A percentile compares a stretch with the other conserved stretches of the same genome.
Evolutionary conservation across 2,888 invertebrate species (phyloP).

Genomic region (Macrosiphum euphorbiae): DNA sequence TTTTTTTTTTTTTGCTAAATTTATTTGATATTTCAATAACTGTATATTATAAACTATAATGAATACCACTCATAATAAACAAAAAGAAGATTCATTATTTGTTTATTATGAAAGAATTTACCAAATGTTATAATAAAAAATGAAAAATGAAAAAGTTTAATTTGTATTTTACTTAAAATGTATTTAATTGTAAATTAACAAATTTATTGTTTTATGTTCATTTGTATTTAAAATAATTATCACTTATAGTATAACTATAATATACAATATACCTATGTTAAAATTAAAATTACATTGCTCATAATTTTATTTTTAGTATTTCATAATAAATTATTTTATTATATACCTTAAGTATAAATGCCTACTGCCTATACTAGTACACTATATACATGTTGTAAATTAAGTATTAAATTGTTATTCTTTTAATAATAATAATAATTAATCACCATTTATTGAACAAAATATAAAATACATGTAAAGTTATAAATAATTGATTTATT

Average conservation of each 20-base stretch:
- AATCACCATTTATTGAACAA: too few species aligned
- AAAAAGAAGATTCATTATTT: background rate
- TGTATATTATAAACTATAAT: background rate
- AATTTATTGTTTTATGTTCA: background rate
- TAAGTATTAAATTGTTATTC: background rate
- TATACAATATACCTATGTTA: background rate
- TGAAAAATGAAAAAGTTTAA: background rate
- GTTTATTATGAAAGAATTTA: background rate
- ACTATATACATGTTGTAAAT: background rate
- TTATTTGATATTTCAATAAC: background rate
- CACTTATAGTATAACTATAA: background rate
- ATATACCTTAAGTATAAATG: background rate
- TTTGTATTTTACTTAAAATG: background rate
- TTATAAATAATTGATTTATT: too few species aligned
- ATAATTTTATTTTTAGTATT: background rate
- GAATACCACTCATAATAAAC: background rate
- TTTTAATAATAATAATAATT: too few species aligned
- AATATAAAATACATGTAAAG: too few species aligned
- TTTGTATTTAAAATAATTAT: constrained; percentile 5
- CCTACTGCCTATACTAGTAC: background rate
- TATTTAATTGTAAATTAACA: background rate
- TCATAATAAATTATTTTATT: background rate
- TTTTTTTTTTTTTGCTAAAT: too few species aligned
- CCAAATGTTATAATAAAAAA: background rate
- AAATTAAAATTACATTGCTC: background rate